These are phyloP conservation scores for Callospermophilus lateralis DNA, from an alignment of 2,113 vertebrate genomes.

Conservation along the genomic window DNA sequence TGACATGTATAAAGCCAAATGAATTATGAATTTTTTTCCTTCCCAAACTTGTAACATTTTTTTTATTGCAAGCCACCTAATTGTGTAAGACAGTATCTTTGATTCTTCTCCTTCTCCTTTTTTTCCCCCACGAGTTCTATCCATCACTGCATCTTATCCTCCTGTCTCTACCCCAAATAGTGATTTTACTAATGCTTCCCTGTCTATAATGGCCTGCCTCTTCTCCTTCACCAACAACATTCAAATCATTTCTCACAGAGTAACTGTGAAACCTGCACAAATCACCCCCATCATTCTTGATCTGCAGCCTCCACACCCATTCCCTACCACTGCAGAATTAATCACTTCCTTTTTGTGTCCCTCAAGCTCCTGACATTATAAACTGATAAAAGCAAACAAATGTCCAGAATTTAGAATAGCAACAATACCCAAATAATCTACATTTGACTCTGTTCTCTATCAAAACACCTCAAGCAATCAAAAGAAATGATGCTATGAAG, in stretches of 20 bases:
- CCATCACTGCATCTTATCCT: background rate
- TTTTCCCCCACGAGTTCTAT: background rate
- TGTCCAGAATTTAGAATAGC: background rate
- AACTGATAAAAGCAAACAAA: background rate
- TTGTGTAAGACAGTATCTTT: background rate
- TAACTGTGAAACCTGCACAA: background rate
- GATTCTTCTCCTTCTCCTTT: background rate
- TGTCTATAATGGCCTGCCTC: background rate
- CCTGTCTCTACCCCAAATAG: background rate
- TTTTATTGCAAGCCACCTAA: background rate
- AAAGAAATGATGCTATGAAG: background rate
- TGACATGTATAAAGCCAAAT: background rate
- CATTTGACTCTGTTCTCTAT: constrained; percentile 7
- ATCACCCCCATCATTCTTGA: background rate
- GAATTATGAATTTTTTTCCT: background rate
- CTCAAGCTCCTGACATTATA: background rate
- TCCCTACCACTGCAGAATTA: background rate
- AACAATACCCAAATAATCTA: background rate
- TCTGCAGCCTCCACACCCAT: background rate
- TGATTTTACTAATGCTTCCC: background rate
- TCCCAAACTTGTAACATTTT: background rate
- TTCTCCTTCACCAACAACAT: background rate
- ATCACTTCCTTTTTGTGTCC: background rate
- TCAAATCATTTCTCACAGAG: background rate
- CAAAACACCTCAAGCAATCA: background rate